Base-by-base conservation (phyloP, 2,113 vertebrate species). In the Leptobrachium ailaonicum region DNA sequence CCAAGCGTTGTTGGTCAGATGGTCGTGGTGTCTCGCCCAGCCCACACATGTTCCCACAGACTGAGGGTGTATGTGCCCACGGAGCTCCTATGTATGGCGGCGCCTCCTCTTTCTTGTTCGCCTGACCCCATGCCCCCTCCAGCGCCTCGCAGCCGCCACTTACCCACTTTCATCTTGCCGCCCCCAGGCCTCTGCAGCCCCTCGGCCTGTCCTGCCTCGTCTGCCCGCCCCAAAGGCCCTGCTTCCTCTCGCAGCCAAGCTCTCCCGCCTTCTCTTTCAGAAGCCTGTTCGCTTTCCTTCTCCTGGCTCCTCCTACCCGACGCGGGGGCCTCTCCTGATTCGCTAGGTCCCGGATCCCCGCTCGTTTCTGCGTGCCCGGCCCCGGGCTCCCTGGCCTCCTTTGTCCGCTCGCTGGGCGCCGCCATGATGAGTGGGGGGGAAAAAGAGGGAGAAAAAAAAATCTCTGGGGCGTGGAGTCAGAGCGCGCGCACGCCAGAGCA, bases 371-470 rank as follows among this genome's bases (percentile, higher is more conserved):
- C 4, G 32, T 70, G 32, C 6, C 87, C 66, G 80, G 78, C 86
- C 84, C 86, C 86, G 88, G 88, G 77, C 83, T 77, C 85, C 84
- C 77, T 90, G 88, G 86, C 75, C 62, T 90, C 91, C 92, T 92
- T 92, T 93, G 92, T 93, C 78, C 91, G 90, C 90, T 89, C 89
- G 89, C 86, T 92, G 92, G 90, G 91, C 91, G 92, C 93, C 91
- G 92, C 91, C 92, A 94, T 94, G 10, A 92, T 92, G 20, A 90
- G 89, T 85, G 5, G 7, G 54, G 47, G 47, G 47, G 44, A 50
- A 72, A 43, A 14, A 44, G 12, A 47, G 13, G 8, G 43, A 8
- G 20, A 32, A 32, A 32, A 32, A 32, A 32, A 32, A 32, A 32
- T 32, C 20, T 32, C 20, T 32, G 32, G 45, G 10, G 56, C 56